Percentiles rank a stretch among this genome's conserved stretches.
Conservation (phyloP, 2,113 vertebrate species). For the Pelobates fuscus region DNA sequence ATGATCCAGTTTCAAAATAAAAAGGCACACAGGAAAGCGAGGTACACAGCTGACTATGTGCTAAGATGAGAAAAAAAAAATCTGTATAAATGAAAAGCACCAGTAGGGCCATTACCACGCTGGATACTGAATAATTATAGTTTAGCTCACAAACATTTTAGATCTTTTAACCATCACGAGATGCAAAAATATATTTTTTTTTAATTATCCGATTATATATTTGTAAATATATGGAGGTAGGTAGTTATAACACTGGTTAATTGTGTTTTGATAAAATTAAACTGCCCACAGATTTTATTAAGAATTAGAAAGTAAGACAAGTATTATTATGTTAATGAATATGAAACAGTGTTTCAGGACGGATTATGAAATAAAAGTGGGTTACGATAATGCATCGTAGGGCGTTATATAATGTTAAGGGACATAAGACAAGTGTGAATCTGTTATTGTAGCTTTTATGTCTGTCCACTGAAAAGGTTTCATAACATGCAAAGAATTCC, state of each 20-base stretch:
- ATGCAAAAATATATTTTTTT: no score
- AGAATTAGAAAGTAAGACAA: not conserved
- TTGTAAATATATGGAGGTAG: no score
- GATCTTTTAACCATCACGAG: no score
- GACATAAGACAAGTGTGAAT: not conserved
- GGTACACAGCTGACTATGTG: not conserved
- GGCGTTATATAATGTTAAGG: conserved; percentile 4
- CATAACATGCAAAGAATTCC: conserved; percentile 35
- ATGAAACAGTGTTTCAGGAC: not conserved
- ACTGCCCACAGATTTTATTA: not conserved
- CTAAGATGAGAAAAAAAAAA: not conserved
- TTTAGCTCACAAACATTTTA: no score
- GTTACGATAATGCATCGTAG: not conserved
- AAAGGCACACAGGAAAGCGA: not conserved
- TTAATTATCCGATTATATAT: no score
- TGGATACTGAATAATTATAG: no score
- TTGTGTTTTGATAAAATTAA: not conserved
- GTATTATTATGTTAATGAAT: conserved; percentile 1
- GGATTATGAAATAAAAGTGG: conserved; percentile 11
- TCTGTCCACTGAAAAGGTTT: conserved; percentile 36
- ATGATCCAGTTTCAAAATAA: not conserved
- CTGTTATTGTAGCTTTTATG: conserved; percentile 30
- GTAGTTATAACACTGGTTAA: no score
- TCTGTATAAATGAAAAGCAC: no score
- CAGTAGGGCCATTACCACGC: no score